Evolutionary conservation across 2,113 vertebrate genomes (phyloP).

Genomic region (Illadopsis cleaveri): DNA sequence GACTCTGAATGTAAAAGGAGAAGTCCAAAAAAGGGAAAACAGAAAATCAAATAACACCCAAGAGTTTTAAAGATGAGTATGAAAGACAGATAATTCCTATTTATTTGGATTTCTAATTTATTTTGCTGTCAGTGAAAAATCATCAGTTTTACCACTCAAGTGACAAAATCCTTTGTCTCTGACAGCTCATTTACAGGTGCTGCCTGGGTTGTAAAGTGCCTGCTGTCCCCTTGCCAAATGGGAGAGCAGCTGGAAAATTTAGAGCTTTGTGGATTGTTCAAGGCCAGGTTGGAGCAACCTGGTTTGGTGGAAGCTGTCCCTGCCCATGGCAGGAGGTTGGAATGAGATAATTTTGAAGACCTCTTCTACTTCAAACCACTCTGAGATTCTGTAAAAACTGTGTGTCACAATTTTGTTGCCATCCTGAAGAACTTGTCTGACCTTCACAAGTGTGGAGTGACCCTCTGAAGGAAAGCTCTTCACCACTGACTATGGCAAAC

Average conservation of each 20-base stretch:
- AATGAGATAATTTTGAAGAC: background rate
- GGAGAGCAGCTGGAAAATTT: background rate
- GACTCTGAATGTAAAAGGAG: background rate
- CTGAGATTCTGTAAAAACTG: background rate
- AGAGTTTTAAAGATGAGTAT: rapidly evolving
- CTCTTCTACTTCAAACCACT: background rate
- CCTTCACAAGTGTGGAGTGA: background rate
- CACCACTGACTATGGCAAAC: background rate
- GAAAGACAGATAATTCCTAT: background rate
- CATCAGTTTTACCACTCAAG: background rate
- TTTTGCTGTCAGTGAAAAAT: background rate
- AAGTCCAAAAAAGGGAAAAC: background rate
- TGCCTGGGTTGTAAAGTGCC: background rate
- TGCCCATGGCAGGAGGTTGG: background rate
- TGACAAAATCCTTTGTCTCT: background rate
- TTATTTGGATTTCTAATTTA: background rate
- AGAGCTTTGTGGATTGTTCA: background rate
- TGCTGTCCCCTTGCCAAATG: background rate
- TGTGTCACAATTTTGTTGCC: rapidly evolving
- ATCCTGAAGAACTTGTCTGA: background rate
- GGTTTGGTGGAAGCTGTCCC: background rate
- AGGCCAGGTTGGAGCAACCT: background rate
- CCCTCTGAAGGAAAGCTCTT: background rate
- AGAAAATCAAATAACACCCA: background rate
- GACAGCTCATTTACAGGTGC: background rate